Evolutionary conservation across 2,888 invertebrate genomes (phyloP).

Genomic region (Anoncus sp.): DNA sequence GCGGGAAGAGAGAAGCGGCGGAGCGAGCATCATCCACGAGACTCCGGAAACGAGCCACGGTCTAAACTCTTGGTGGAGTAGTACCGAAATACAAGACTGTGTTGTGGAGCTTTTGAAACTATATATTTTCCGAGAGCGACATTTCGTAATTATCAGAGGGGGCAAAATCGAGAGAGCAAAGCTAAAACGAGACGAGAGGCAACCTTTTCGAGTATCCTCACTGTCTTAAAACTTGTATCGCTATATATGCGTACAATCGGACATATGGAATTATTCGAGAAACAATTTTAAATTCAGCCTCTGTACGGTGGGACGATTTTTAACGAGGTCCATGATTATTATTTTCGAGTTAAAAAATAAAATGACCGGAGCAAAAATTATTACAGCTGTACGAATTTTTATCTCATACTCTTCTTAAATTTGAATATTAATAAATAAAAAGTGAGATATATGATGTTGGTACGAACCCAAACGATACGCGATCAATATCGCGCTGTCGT

Average conservation of each 20-base stretch:
- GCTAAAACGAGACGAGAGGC: neutral
- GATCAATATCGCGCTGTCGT: no score
- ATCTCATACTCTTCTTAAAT: no score
- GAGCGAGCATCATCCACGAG: conserved; percentile 51
- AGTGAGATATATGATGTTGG: no score
- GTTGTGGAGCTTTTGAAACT: neutral
- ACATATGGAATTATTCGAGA: conserved; percentile 6
- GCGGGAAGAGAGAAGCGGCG: conserved; percentile 24
- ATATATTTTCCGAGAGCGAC: conserved; percentile 21
- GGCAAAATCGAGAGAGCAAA: conserved; percentile 8
- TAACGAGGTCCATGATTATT: no score
- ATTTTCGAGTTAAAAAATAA: no score
- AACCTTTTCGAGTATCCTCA: conserved; percentile 18
- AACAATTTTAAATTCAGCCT: conserved; percentile 8
- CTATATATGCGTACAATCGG: neutral
- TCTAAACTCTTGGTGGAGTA: conserved; percentile 49
- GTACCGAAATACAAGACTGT: conserved; percentile 11
- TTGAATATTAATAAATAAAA: no score
- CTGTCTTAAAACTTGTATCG: conserved; percentile 12
- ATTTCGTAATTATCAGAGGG: conserved; percentile 48
- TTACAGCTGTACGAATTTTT: no score
- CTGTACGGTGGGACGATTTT: no score
- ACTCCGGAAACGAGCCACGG: conserved; percentile 56
- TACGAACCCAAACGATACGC: no score
- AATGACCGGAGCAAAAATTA: no score